Evolutionary conservation across 92 coral and sea anemone genomes (phyloP).

Genomic region (Galaxea fascicularis): DNA sequence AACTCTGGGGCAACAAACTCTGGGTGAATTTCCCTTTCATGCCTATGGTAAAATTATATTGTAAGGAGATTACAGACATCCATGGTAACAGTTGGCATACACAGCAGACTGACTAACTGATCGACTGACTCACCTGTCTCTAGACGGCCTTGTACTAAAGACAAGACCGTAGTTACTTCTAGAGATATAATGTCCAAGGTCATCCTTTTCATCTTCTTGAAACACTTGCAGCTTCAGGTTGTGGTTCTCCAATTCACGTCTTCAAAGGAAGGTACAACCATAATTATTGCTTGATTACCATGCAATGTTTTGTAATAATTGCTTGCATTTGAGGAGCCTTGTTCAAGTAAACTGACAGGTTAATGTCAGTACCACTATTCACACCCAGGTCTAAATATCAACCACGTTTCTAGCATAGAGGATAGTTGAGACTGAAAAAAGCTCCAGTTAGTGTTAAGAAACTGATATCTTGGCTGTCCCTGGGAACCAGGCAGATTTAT

Average conservation of each 20-base stretch:
- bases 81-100: slow-evolving; percentile 10
- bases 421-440: neutral
- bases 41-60: slow-evolving; percentile 1
- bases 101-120: neutral
- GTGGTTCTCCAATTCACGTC: slow-evolving; percentile 58
- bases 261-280: neutral
- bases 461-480: neutral
- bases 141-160: slow-evolving; percentile 51
- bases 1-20: slow-evolving; percentile 21
- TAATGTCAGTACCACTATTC: slow-evolving; percentile 11
- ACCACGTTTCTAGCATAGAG: slow-evolving; percentile 4
- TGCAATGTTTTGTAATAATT: neutral
- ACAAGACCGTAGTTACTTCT: slow-evolving; percentile 64
- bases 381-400: slow-evolving; percentile 11
- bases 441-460: slow-evolving; percentile 4
- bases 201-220: slow-evolving; percentile 54
- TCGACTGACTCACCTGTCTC: slow-evolving; percentile 52
- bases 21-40: slow-evolving; percentile 19
- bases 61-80: slow-evolving; percentile 8
- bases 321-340: neutral
- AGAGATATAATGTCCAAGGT: slow-evolving; percentile 57
- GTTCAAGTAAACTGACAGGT: slow-evolving; percentile 5
- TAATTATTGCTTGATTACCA: neutral
- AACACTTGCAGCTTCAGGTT: slow-evolving; percentile 41
- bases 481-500: neutral